Evolutionary conservation across 53 echinoderm and acorn worm species (phyloP), one percentile per base, ranked within the genome.

Genomic region (Mesocentrotus franciscanus): DNA sequence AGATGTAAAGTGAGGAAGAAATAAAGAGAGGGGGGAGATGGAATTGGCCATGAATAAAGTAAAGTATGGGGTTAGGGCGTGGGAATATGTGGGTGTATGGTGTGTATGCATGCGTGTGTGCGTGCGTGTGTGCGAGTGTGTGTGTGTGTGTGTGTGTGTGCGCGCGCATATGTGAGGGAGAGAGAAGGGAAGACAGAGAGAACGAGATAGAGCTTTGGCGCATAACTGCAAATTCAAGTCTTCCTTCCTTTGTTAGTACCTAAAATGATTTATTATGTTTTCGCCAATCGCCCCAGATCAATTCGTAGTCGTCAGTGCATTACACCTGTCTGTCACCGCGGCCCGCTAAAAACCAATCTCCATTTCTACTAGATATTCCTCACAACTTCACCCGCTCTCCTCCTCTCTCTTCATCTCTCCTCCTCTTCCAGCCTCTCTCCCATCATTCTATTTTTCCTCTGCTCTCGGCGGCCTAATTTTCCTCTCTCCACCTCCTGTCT

Each of bases 391-490:
- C 92, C 74, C 75, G 29, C 92, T 70, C 70, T 70, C 71, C 68
- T 42, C 49, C 49, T 61, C 92, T 92, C 33, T 76, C 33, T 58
- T n/a, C 29, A 35, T 56, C 74, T 32, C 57, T 33, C 59, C 32
- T 18, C 55, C 75, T 61, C 57, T 15, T 29, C 12, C 59, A 5
- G 6, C 8, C 93, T 34, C 93, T 34, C 78, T 42, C 81, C 34
- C 71, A 64, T 68, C 92, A 14, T 66, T 70, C 92, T 62, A 27
- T 33, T 70, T 92, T 70, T 33, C 34, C 34, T 16, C 15, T 60
- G 62, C 91, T 66, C 91, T 91, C 66, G 59, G 78, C 93, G 93
- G 79, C 93, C 93, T 93, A 93, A 81, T 93, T 94, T 94, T 68
- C 55, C 83, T 72, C 71, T 68, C 95, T 68, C 87, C 64, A 70